Conservation (phyloP, 2,797 vertebrate species). For the Hemitrygon akajei region DNA sequence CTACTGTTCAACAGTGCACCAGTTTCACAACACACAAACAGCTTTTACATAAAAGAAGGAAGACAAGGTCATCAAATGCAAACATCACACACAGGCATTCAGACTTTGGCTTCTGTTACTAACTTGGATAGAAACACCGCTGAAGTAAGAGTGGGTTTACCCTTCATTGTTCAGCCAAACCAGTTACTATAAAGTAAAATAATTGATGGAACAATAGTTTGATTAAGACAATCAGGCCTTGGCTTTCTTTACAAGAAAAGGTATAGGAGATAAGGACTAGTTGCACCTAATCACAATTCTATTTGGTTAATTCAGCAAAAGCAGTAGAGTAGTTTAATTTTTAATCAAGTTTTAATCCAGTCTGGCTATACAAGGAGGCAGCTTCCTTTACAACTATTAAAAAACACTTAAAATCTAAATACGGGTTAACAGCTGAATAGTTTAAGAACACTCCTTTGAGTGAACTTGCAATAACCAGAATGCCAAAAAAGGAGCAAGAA, state of each 20-base stretch:
- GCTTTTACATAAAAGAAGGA: background rate
- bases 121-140: background rate
- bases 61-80: conserved; percentile 17
- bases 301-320: background rate
- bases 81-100: conserved; percentile 33
- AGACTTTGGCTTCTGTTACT: background rate
- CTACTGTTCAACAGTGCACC: background rate
- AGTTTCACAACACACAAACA: background rate
- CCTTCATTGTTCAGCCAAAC: background rate
- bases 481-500: too few species aligned
- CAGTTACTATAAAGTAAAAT: background rate
- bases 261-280: background rate
- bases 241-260: background rate
- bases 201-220: background rate
- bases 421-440: background rate
- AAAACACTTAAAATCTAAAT: background rate
- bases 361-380: background rate
- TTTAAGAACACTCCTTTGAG: background rate
- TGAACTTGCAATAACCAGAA: too few species aligned
- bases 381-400: background rate
- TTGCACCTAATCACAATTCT: background rate
- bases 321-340: too few species aligned
- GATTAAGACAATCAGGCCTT: background rate
- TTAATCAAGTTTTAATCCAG: background rate
- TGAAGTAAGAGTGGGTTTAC: background rate